Evolutionary conservation across 1,140 invertebrate species (phyloP).

Genomic region (Arctopsyche grandis): DNA sequence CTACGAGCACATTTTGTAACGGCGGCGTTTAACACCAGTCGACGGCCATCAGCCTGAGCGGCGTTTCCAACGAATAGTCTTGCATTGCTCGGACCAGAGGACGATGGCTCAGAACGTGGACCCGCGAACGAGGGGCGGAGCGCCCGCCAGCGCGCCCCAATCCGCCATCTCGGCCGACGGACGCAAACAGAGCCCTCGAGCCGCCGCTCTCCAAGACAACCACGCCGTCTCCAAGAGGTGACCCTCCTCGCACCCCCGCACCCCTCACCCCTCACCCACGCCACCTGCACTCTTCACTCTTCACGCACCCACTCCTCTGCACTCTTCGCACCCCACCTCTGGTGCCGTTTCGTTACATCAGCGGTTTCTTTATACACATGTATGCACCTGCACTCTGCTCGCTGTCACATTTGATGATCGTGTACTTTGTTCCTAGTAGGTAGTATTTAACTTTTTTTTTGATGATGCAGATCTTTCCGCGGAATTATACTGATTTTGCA

Average conservation of each 20-base stretch:
- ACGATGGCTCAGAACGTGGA: constrained; percentile 86
- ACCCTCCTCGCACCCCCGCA: constrained; percentile 40
- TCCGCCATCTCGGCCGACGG: neutral
- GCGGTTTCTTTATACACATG: too few species aligned
- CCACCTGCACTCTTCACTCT: neutral
- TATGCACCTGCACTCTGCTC: too few species aligned
- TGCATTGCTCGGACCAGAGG: too few species aligned
- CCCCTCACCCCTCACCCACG: neutral
- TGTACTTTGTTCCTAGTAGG: too few species aligned
- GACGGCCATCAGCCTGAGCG: neutral
- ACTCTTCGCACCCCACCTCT: neutral
- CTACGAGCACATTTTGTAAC: too few species aligned
- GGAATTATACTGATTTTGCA: too few species aligned
- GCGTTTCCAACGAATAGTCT: neutral
- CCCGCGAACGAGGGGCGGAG: constrained; percentile 67
- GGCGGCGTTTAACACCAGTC: neutral
- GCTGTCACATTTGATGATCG: too few species aligned
- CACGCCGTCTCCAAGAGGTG: constrained; percentile 88
- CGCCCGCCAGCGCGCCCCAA: neutral
- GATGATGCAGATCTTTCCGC: too few species aligned
- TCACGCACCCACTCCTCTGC: neutral
- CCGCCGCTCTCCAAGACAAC: constrained; percentile 79
- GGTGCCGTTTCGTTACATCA: neutral
- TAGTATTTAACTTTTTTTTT: too few species aligned
- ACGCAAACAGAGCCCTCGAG: constrained; percentile 78